Percentiles rank a stretch among this genome's conserved stretches.
Conservation (phyloP, 2,888 invertebrate species). For the Leucophora obtusa region DNA sequence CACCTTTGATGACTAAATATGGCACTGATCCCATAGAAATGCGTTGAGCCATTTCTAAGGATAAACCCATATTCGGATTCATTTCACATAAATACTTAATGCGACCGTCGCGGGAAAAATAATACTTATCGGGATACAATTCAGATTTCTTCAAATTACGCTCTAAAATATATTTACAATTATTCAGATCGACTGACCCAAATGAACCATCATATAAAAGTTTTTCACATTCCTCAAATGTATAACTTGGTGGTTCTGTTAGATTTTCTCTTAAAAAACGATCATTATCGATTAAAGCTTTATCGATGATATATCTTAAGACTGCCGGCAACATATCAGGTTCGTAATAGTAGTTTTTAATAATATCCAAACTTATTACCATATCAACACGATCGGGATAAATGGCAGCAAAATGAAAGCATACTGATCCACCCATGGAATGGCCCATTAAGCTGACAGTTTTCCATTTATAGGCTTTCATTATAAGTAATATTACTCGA, state of each 20-base stretch:
- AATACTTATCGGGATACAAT: conserved; percentile 81
- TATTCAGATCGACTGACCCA: conserved; percentile 81
- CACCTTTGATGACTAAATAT: conserved; percentile 82
- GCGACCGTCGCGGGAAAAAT: conserved; percentile 76
- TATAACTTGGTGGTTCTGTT: conserved; percentile 82
- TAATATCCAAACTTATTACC: conserved; percentile 74
- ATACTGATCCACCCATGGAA: conserved; percentile 83
- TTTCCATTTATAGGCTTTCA: conserved; percentile 84
- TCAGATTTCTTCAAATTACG: conserved; percentile 81
- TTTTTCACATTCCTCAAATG: conserved; percentile 81
- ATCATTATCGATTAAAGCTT: conserved; percentile 79
- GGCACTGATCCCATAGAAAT: conserved; percentile 80
- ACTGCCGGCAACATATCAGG: conserved; percentile 65
- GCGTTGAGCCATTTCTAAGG: conserved; percentile 80
- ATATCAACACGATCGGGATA: conserved; percentile 79
- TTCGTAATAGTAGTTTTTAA: conserved; percentile 68
- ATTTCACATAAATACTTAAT: conserved; percentile 71
- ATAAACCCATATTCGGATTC: conserved; percentile 77
- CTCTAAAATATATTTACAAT: conserved; percentile 80
- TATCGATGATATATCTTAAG: conserved; percentile 75
- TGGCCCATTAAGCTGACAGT: conserved; percentile 85
- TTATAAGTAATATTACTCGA: conserved; percentile 80
- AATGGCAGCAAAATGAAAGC: conserved; percentile 82
- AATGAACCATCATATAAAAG: conserved; percentile 81
- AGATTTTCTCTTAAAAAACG: conserved; percentile 67